These are phyloP conservation scores for Gallinago media DNA, from an alignment of 2,113 vertebrate species.

Conservation along the genomic window DNA sequence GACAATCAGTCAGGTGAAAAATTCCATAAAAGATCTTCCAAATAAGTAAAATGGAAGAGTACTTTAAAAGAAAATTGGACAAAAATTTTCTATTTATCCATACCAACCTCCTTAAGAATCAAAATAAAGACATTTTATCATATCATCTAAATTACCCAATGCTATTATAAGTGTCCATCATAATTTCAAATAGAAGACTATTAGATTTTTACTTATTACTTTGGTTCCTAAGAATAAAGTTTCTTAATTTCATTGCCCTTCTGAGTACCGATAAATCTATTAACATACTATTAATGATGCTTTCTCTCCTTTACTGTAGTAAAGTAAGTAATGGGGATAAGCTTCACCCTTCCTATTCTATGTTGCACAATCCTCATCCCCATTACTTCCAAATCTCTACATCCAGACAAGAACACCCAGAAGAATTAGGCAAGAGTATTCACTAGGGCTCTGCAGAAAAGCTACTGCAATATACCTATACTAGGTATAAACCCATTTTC, in stretches of 20 bases:
- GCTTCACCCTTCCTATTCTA: neutral
- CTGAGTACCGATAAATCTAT: neutral
- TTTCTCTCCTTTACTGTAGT: neutral
- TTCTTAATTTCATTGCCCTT: neutral
- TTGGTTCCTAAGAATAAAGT: neutral
- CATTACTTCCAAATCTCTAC: neutral
- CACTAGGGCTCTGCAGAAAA: neutral
- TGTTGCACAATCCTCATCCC: neutral
- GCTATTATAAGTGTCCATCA: neutral
- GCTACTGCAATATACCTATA: too few species aligned
- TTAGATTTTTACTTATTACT: neutral
- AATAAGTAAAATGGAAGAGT: neutral
- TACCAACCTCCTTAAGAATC: neutral
- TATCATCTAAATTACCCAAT: neutral
- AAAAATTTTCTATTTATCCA: neutral
- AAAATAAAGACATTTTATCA: neutral
- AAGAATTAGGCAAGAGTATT: neutral
- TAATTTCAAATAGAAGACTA: neutral
- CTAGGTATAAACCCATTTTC: neutral
- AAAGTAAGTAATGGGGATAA: too few species aligned
- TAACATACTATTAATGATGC: neutral
- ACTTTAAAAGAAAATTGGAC: neutral
- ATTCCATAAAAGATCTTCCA: neutral
- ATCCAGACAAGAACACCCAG: neutral
- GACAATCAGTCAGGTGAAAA: neutral